Conservation (phyloP, 92 coral and sea anemone species). For the Epizoanthus illoricatus region DNA sequence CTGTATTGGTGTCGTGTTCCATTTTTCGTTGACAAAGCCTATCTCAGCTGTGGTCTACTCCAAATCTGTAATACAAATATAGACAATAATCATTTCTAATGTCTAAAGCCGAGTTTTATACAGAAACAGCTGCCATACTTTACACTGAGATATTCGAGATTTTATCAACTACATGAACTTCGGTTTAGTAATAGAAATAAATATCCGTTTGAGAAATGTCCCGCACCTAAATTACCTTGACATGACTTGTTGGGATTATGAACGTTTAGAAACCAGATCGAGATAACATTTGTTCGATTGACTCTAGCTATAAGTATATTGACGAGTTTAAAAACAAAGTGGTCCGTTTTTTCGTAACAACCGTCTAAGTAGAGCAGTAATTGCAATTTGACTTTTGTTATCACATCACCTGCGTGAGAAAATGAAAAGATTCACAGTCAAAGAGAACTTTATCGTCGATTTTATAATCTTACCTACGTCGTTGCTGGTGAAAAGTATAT, state of each 20-base stretch:
- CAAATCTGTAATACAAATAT: background rate
- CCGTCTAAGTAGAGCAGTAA: background rate
- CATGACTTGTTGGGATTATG: too few species aligned
- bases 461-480: too few species aligned
- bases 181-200: too few species aligned
- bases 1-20: background rate
- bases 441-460: too few species aligned
- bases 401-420: background rate
- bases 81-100: background rate
- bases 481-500: background rate
- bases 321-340: background rate
- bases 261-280: too few species aligned
- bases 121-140: background rate
- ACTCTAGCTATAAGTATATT: too few species aligned
- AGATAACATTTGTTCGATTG: too few species aligned
- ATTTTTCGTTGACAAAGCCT: background rate
- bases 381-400: background rate
- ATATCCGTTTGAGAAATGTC: too few species aligned
- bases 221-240: too few species aligned
- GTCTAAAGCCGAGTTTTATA: background rate
- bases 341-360: background rate
- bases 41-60: background rate
- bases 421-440: background rate
- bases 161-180: too few species aligned
- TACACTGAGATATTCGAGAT: background rate